These are phyloP conservation scores for Spodoptera picta DNA, from an alignment of 2,888 invertebrate species.

Conservation along the genomic window DNA sequence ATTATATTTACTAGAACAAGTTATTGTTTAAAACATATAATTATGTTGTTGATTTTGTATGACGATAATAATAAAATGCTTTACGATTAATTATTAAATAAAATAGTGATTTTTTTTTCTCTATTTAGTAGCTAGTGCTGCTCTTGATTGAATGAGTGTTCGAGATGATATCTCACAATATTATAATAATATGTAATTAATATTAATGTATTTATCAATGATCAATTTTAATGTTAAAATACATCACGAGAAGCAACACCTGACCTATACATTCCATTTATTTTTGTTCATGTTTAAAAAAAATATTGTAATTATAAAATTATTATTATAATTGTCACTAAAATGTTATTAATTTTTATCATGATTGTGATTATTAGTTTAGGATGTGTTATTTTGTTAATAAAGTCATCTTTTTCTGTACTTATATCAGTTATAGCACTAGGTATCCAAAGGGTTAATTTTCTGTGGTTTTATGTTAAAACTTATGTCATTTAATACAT, in stretches of 20 bases:
- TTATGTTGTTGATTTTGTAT: conserved; percentile 55
- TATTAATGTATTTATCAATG: conserved; percentile 54
- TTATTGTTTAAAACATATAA: conserved; percentile 48
- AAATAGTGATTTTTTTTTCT: conserved; percentile 50
- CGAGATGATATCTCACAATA: conserved; percentile 69
- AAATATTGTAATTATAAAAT: conserved; percentile 28
- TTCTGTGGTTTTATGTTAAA: conserved; percentile 74
- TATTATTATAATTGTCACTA: conserved; percentile 39
- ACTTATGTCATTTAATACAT: conserved; percentile 46
- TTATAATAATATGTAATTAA: conserved; percentile 54
- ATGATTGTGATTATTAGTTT: conserved; percentile 55
- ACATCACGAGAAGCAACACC: conserved; percentile 67
- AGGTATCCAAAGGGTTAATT: conserved; percentile 56
- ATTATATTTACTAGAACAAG: conserved; percentile 40
- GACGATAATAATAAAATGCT: conserved; percentile 42
- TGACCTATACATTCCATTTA: conserved; percentile 75
- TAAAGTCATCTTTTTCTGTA: conserved; percentile 53
- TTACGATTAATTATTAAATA: conserved; percentile 33
- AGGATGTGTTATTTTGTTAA: conserved; percentile 52
- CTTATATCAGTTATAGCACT: conserved; percentile 57
- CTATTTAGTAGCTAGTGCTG: conserved; percentile 72
- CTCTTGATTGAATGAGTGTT: conserved; percentile 70
- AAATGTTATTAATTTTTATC: conserved; percentile 51
- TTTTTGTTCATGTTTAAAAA: conserved; percentile 57
- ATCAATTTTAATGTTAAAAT: conserved; percentile 73